Base-by-base conservation (phyloP, 2,888 invertebrate species). In the Uloborus plumipes region DNA sequence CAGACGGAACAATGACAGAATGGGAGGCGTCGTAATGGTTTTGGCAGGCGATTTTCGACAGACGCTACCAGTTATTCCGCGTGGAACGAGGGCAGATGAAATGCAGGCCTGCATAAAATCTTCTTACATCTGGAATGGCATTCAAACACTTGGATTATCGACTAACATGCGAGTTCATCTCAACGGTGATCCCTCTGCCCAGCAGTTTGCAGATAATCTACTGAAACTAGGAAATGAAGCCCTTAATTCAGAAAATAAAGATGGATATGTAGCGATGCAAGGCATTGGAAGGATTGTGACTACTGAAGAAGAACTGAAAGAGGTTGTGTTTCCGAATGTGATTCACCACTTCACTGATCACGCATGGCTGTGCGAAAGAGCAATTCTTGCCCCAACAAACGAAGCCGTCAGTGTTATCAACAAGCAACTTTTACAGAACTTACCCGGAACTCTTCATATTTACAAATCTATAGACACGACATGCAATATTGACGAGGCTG, bases 11-110 rank as follows among this genome's bases (percentile, higher is more conserved):
- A 31, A 72, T 0, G 0, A 2, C 7, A 16, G 62, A 7, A 61
- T 62, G 62, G 62, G 62, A 2, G 72, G 53, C 1, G 13, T 51
- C 0, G n/a, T n/a, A 14, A 2, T 72, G 11, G 51, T 62, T 18
- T n/a, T 62, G 14, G 51, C 51, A 13, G 64, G 53, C 14, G 64
- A 61, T 18, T 72, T 62, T 15, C 15, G 53, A 26, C 72, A 72
- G 14, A 72, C 62, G 13, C 50, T 64, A 13, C 53, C 72, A 9
- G 53, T 72, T 11, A 31, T 53, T 11, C 50, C 31, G 22, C n/a
- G 64, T 4, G 50, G 50, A 2, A 62, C 62, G 51, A 20, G 31
- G 9, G 62, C 64, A 2, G 55, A 74, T 20, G 62, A 74, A 51
- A 15, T 74, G 4, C 55, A 65, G 1, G 14, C 47, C 15, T 53